A percentile compares a stretch with the other conserved stretches of the same genome.
Conservation (phyloP, 2,888 invertebrate species). For the Blastobasis lacticolella region DNA sequence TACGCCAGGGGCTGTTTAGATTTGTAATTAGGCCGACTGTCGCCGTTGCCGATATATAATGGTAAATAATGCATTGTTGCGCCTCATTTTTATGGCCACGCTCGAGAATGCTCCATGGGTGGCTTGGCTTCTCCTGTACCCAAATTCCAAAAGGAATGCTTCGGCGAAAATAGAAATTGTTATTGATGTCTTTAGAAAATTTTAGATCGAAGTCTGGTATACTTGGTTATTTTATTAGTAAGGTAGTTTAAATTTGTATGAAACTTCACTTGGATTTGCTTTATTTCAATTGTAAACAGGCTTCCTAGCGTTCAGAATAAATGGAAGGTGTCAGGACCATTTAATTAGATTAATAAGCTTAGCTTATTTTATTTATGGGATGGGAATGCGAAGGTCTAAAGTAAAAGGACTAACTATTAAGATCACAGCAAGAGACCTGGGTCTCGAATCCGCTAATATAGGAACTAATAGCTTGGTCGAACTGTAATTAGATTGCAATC, state of each 20-base stretch:
- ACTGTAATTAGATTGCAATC: too few species aligned
- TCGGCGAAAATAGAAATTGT: too few species aligned
- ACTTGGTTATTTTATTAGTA: too few species aligned
- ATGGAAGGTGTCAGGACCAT: constrained; percentile 20
- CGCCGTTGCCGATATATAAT: constrained; percentile 66
- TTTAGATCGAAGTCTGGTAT: too few species aligned
- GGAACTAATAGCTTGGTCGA: constrained; percentile 16
- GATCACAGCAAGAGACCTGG: constrained; percentile 16
- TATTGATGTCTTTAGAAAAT: too few species aligned
- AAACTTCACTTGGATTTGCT: too few species aligned
- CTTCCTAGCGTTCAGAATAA: not conserved
- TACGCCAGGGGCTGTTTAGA: constrained; percentile 57
- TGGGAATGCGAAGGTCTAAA: constrained; percentile 43
- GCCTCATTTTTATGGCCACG: constrained; percentile 62
- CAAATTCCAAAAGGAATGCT: too few species aligned
- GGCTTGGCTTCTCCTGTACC: constrained; percentile 19
- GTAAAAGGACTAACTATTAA: constrained; percentile 31
- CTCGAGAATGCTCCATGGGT: constrained; percentile 62
- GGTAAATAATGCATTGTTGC: constrained; percentile 72
- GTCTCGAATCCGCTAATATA: too few species aligned
- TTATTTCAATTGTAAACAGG: too few species aligned
- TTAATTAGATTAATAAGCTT: constrained; percentile 32
- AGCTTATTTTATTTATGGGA: constrained; percentile 17
- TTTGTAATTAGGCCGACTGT: constrained; percentile 66
- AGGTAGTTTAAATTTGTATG: too few species aligned